Evolutionary conservation across 2,113 vertebrate species (phyloP).

Genomic region (Oncorhynchus gorbuscha): DNA sequence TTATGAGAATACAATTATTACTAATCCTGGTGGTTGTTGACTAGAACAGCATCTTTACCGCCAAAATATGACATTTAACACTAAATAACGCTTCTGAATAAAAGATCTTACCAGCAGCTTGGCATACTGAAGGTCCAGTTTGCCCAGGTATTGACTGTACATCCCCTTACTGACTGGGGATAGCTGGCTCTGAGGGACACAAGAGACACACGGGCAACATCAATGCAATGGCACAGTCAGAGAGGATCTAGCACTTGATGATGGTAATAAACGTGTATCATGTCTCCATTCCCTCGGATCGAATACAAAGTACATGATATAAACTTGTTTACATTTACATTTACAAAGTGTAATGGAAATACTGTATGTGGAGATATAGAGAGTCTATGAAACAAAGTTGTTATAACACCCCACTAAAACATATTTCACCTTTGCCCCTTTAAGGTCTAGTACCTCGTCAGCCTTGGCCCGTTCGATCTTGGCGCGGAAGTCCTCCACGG

Average conservation of each 20-base stretch:
- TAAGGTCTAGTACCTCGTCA: conserved; percentile 78
- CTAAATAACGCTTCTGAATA: not conserved
- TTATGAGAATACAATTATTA: not conserved
- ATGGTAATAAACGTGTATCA: not conserved
- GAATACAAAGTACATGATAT: not conserved
- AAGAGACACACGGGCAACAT: conserved; percentile 10
- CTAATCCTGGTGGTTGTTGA: not conserved
- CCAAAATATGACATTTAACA: not conserved
- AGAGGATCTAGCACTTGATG: not conserved
- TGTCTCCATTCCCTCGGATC: not conserved
- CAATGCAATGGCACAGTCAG: not conserved
- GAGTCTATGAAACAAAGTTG: not conserved
- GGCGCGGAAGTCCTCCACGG: conserved; percentile 86
- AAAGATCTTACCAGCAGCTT: conserved; percentile 82
- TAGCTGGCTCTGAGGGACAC: conserved; percentile 77
- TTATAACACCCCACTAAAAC: not conserved
- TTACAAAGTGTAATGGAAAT: not conserved
- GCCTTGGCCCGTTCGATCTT: conserved; percentile 87
- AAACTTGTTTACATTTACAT: no score
- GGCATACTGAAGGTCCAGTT: conserved; percentile 88
- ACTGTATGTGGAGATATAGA: not conserved
- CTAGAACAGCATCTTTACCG: not conserved
- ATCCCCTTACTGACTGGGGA: conserved; percentile 73
- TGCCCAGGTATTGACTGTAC: conserved; percentile 86
- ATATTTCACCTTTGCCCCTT: conserved; percentile 3